A percentile compares a stretch with the other conserved stretches of the same genome.
phyloP scores from a whole-genome alignment of 2,113 vertebrate genomes.

The Neomonachus schauinslandi region DNA sequence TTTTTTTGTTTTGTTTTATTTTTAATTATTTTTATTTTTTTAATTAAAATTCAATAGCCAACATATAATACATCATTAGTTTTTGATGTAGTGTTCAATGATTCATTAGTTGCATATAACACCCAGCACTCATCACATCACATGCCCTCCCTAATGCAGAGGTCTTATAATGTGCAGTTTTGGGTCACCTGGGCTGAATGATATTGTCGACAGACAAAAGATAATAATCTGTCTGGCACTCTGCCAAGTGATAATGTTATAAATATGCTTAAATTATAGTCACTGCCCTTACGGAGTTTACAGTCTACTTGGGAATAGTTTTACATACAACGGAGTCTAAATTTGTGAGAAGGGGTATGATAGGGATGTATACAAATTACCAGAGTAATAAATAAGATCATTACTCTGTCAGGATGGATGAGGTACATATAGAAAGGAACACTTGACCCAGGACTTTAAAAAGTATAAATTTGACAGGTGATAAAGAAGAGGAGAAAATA shows the following conservation, averaged over 20 bases:
- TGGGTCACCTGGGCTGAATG: neutral
- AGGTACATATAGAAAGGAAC: neutral
- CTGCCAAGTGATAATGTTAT: neutral
- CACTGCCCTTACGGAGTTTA: neutral
- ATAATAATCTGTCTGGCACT: neutral
- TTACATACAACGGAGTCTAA: neutral
- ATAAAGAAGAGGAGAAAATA: neutral
- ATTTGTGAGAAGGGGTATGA: neutral
- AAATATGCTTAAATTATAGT: neutral
- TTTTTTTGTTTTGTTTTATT: neutral
- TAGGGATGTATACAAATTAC: neutral
- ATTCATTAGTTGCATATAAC: neutral
- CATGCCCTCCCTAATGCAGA: neutral
- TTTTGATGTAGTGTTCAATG: neutral
- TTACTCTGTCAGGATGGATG: neutral
- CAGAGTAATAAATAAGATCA: neutral
- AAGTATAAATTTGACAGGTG: neutral
- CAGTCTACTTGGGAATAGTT: neutral
- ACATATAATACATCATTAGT: neutral
- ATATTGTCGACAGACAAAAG: neutral
- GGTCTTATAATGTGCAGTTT: neutral
- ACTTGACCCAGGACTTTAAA: neutral
- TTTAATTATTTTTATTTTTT: neutral
- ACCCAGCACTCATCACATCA: neutral
- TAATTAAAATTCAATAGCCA: neutral